Evolutionary conservation across 1,140 invertebrate genomes (phyloP).

Genomic region (Harpegnathos saltator): DNA sequence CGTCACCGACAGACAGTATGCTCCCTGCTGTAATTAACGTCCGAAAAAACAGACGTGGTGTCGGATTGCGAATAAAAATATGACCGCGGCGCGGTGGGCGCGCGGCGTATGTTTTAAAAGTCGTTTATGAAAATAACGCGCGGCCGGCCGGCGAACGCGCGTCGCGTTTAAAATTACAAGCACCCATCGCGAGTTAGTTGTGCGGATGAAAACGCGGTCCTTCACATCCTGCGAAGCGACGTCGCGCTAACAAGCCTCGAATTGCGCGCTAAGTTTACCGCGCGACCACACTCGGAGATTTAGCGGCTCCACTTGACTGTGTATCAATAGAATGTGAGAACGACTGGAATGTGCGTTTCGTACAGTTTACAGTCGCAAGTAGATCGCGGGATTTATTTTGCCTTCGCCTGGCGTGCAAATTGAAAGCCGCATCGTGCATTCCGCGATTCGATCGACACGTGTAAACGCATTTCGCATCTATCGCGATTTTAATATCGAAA

Average conservation of each 20-base stretch:
- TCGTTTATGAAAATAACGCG: conserved; percentile 52
- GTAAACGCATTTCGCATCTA: neutral
- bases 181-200: conserved; percentile 48
- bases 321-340: conserved; percentile 32
- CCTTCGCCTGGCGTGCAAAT: neutral
- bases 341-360: conserved; percentile 30
- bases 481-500: conserved; percentile 16
- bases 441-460: neutral
- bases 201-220: conserved; percentile 36
- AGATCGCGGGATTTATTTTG: conserved; percentile 13
- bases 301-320: conserved; percentile 30
- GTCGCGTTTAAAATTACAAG: conserved; percentile 53
- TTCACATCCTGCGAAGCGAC: conserved; percentile 29
- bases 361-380: conserved; percentile 11
- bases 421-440: neutral
- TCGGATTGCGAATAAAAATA: conserved; percentile 62
- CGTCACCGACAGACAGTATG: conserved; percentile 61
- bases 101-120: conserved; percentile 46
- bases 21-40: conserved; percentile 53
- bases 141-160: conserved; percentile 21
- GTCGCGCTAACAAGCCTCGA: conserved; percentile 43
- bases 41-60: conserved; percentile 54
- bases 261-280: conserved; percentile 41
- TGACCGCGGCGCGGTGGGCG: conserved; percentile 42
- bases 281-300: conserved; percentile 25